Conservation (phyloP, 64 coral and sea anemone genomes). For the Montipora cactus region DNA sequence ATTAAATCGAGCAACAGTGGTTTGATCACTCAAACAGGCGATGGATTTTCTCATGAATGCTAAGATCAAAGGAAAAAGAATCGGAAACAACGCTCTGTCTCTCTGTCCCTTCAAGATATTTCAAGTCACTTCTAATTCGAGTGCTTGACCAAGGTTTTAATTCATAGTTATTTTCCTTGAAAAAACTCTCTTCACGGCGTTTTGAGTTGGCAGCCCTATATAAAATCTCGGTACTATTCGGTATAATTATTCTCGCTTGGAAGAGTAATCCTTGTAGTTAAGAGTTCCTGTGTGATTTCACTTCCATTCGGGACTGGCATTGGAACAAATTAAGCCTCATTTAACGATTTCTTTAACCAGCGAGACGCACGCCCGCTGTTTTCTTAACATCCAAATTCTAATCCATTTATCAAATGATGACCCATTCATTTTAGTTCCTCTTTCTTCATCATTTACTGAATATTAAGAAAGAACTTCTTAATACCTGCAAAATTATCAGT, state of each 20-base stretch:
- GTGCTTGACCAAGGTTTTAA: neutral
- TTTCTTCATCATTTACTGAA: neutral
- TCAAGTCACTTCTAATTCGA: neutral
- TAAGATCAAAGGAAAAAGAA: neutral
- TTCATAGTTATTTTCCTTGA: neutral
- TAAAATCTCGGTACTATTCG: neutral
- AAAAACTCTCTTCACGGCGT: neutral
- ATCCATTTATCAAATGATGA: conserved; percentile 2
- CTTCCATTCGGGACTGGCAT: neutral
- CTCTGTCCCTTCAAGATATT: neutral
- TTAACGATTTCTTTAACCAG: neutral
- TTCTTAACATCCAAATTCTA: neutral
- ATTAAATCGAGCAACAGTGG: neutral
- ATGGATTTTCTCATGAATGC: neutral
- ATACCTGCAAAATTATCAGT: neutral
- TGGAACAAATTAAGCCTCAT: neutral
- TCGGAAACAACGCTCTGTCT: conserved; percentile 11
- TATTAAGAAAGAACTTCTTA: neutral
- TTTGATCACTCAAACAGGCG: too few relatives aligned
- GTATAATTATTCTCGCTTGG: neutral
- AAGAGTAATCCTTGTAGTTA: conserved; percentile 41
- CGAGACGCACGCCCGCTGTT: neutral
- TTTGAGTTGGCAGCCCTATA: neutral
- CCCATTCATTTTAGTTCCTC: conserved; percentile 7
- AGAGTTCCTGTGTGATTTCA: conserved; percentile 51